Percentiles rank a stretch among this genome's conserved stretches.
These are phyloP conservation scores for Phrynocephalus vlangalii DNA, from an alignment of 2,797 vertebrate species.

Conservation along the genomic window DNA sequence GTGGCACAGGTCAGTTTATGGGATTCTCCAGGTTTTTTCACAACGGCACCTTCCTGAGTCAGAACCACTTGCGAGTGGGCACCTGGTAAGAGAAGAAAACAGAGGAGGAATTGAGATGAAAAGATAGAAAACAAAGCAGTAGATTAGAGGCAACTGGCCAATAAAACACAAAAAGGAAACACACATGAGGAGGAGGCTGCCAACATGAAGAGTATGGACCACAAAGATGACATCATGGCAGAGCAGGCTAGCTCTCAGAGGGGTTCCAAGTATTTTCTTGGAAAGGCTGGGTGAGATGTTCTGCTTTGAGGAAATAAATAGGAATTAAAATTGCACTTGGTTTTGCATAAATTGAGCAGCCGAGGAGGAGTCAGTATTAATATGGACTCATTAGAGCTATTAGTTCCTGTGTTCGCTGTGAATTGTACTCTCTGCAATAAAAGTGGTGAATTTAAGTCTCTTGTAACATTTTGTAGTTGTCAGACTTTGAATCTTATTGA, in stretches of 20 bases:
- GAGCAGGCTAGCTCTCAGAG: rapidly evolving
- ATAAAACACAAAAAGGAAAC: not conserved
- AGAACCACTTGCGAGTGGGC: not conserved
- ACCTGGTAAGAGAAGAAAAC: not conserved
- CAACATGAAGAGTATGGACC: not conserved
- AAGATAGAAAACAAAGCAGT: too few species aligned
- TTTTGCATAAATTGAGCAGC: not conserved
- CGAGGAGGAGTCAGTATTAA: not conserved
- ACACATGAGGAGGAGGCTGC: not conserved
- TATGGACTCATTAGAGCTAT: not conserved
- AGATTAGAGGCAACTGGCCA: not conserved
- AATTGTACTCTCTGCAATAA: not conserved
- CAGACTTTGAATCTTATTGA: too few species aligned
- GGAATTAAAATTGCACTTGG: rapidly evolving
- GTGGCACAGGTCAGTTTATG: not conserved
- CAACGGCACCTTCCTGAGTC: not conserved
- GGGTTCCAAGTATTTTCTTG: not conserved
- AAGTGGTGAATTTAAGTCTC: too few species aligned
- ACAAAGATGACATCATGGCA: not conserved
- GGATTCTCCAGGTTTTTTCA: not conserved
- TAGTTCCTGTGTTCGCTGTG: too few species aligned
- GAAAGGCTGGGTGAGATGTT: rapidly evolving
- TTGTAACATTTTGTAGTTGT: too few species aligned
- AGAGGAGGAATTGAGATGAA: too few species aligned
- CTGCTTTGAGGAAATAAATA: not conserved